Base-by-base conservation (phyloP, 2,888 invertebrate genomes). In the Helicoverpa assulta region DNA sequence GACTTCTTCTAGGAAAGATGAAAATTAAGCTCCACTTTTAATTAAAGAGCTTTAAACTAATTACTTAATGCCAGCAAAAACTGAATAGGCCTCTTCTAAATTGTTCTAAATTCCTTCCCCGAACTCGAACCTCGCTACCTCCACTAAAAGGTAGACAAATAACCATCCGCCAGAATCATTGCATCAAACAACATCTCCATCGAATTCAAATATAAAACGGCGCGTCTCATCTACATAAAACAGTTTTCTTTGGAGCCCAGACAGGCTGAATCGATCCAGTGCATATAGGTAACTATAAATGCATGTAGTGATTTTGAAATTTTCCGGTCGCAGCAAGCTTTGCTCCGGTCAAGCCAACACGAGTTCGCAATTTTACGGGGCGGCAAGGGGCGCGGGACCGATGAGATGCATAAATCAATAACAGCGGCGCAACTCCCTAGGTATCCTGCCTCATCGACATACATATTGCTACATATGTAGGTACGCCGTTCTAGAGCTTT, bases 381-480 rank as follows among this genome's bases (percentile, higher is more conserved):
- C 21, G 67, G 33, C 2, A 50, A 14, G 57, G 53, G 63, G 56
- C 19, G 67, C 8, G 58, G 47, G 10, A 51, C 29, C 14, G 18
- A 43, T 47, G 77, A 57, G 77, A 61, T 63, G 68, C 63, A 76
- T 70, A 67, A 73, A 71, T 67, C 60, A 65, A 66, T 73, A 67
- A 14, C 55, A 64, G 29, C 59, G 56, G 59, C 68, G 68, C 67
- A 72, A 60, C 63, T 66, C 76, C 53, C 70, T 53, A 75, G 62
- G 62, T 70, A 66, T 56, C 62, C 74, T 57, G 47, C 51, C 53
- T 54, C 66, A 33, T 33, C 26, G 21, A 52, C 50, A 47, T 21
- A 52, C 12, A 14, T 26, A 16, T 21, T 7, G 29, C 37, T 33
- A 33, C 21, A 37, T 5, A 40, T 29, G 12, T 53, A 53, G 53